These are phyloP conservation scores for Glaucomys volans DNA, from an alignment of 2,113 vertebrate species.

Conservation along the genomic window DNA sequence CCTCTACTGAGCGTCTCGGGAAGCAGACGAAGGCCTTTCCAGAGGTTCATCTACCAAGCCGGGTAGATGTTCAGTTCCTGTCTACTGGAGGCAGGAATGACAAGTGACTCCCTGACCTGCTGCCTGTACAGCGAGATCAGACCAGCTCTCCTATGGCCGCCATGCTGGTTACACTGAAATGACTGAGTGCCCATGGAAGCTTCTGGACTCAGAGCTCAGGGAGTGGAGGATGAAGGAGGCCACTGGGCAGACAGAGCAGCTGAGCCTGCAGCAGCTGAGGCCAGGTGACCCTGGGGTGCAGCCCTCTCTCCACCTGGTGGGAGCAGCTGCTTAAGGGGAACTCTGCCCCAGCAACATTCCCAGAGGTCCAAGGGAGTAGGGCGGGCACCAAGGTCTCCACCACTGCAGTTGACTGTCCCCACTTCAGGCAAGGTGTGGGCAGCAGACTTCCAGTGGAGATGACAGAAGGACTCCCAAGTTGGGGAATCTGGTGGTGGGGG, in stretches of 20 bases:
- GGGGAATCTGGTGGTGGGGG: not conserved
- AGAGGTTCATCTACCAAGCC: not conserved
- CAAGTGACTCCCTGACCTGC: not conserved
- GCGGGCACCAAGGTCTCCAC: accelerated
- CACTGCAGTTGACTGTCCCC: not conserved
- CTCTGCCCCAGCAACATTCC: not conserved
- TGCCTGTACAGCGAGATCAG: not conserved
- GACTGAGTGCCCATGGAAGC: not conserved
- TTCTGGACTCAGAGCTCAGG: not conserved
- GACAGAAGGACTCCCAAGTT: accelerated
- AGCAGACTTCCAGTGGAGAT: too few relatives aligned
- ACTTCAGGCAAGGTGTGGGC: not conserved
- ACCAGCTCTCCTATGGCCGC: not conserved
- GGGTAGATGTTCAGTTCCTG: accelerated
- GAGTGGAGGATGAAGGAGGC: not conserved
- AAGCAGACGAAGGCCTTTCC: not conserved
- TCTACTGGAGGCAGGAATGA: not conserved
- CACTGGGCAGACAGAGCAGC: not conserved
- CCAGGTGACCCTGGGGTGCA: not conserved
- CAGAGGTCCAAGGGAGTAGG: not conserved
- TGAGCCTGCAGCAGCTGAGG: accelerated
- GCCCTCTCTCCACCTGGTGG: not conserved
- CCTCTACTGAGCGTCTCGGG: slow-evolving; percentile 68
- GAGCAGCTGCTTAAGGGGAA: accelerated
- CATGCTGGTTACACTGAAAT: not conserved